Conservation (phyloP, 2,113 vertebrate species). For the Callithrix jacchus region DNA sequence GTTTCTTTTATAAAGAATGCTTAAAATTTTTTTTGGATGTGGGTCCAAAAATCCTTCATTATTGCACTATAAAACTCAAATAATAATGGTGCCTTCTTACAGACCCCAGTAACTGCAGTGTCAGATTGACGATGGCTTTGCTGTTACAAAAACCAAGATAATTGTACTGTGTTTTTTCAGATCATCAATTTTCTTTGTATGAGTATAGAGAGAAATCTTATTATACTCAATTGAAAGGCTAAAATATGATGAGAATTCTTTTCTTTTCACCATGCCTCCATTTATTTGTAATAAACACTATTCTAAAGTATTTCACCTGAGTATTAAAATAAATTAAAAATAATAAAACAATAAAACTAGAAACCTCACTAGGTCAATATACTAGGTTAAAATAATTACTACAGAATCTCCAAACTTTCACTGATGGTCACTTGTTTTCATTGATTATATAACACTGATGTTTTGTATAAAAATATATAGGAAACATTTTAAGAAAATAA, state of each 20-base stretch:
- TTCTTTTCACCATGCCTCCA: not conserved
- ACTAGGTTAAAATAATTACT: not conserved
- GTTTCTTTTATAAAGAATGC: constrained; percentile 56
- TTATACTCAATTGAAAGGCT: not conserved
- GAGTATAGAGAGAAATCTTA: not conserved
- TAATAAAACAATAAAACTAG: not conserved
- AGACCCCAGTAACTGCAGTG: constrained; percentile 38
- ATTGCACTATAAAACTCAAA: constrained; percentile 12
- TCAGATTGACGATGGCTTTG: not conserved
- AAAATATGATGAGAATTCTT: not conserved
- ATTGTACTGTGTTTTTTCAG: not conserved
- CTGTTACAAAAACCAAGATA: not conserved
- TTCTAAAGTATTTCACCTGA: not conserved
- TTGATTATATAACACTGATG: not conserved
- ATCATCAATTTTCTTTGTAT: constrained; percentile 19
- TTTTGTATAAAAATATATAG: not conserved
- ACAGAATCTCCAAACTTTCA: not conserved
- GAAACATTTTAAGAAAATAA: not conserved
- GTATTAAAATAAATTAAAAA: not conserved
- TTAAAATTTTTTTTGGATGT: constrained; percentile 3
- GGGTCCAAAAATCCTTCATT: constrained; percentile 56
- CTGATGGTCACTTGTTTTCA: not conserved
- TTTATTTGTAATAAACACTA: constrained; percentile 9
- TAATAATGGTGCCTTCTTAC: not conserved
- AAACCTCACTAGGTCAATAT: not conserved